These are phyloP conservation scores for Platerodrilus igneus DNA, from an alignment of 2,888 invertebrate genomes.

Conservation along the genomic window DNA sequence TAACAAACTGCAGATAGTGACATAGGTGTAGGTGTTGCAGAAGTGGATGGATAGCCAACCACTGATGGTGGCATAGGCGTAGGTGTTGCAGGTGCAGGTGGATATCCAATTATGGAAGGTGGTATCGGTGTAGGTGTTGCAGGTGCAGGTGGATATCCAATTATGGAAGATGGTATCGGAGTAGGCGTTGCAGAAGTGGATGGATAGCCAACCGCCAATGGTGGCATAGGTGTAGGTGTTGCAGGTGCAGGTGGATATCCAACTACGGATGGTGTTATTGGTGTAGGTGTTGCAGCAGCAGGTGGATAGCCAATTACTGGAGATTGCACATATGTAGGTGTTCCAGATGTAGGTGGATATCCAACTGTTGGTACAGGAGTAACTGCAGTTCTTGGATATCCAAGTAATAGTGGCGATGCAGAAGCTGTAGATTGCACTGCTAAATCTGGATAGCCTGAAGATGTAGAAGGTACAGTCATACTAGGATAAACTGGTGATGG, in stretches of 20 bases:
- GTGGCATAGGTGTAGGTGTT: no score
- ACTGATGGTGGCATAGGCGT: constrained; percentile 32
- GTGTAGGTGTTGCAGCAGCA: no score
- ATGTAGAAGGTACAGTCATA: no score
- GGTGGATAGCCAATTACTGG: no score
- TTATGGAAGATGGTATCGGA: constrained; percentile 24
- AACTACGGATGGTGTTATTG: constrained; percentile 24
- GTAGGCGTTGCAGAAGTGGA: constrained; percentile 40
- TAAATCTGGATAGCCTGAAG: no score
- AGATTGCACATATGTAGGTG: no score
- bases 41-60: constrained; percentile 30
- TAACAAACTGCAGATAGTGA: no score
- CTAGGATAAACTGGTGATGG: no score
- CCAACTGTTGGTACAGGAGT: no score
- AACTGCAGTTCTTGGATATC: constrained; percentile 25
- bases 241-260: constrained; percentile 35
- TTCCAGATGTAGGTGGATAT: no score
- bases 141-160: constrained; percentile 32
- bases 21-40: constrained; percentile 43
- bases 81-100: constrained; percentile 38
- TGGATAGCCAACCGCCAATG: constrained; percentile 24
- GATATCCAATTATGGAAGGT: constrained; percentile 24
- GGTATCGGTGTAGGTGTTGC: constrained; percentile 41
- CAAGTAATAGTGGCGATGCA: constrained; percentile 35
- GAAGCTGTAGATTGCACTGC: no score